Conservation (phyloP, 1,140 invertebrate genomes). For the Drosophila pruinosa region DNA sequence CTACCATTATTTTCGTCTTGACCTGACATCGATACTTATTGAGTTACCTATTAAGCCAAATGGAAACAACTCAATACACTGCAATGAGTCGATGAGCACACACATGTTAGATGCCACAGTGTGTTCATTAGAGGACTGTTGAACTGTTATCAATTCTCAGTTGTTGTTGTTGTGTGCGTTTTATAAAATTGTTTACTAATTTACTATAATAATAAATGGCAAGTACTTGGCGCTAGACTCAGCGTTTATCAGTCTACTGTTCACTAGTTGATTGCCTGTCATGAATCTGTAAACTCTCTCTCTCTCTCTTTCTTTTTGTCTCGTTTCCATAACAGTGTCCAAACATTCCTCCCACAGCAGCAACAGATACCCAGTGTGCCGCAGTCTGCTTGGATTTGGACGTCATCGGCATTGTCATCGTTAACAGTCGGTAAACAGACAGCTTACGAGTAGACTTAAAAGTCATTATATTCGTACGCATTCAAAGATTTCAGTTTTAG, state of each 20-base stretch:
- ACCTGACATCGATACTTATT: constrained; percentile 20
- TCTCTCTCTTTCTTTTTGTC: background rate
- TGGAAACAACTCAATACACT: background rate
- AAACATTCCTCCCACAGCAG: constrained; percentile 8
- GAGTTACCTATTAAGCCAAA: constrained; percentile 28
- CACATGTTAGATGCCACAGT: background rate
- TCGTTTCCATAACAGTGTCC: background rate
- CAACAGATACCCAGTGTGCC: background rate
- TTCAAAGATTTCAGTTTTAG: constrained; percentile 34
- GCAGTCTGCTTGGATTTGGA: constrained; percentile 22
- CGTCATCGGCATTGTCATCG: constrained; percentile 46
- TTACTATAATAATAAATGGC: constrained; percentile 50
- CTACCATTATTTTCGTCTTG: background rate
- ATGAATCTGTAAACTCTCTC: constrained; percentile 6
- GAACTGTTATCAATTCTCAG: constrained; percentile 57
- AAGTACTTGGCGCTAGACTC: constrained; percentile 1
- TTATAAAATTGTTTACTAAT: constrained; percentile 55
- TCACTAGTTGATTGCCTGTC: background rate
- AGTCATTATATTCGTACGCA: constrained; percentile 33
- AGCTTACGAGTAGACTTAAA: constrained; percentile 15
- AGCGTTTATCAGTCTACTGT: constrained; percentile 42
- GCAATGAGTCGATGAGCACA: background rate
- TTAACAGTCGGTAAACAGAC: constrained; percentile 28
- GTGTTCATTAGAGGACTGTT: constrained; percentile 33
- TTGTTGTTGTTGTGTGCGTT: constrained; percentile 20